Evolutionary conservation across 2,797 vertebrate genomes (phyloP).

Genomic region (Echiichthys vipera): DNA sequence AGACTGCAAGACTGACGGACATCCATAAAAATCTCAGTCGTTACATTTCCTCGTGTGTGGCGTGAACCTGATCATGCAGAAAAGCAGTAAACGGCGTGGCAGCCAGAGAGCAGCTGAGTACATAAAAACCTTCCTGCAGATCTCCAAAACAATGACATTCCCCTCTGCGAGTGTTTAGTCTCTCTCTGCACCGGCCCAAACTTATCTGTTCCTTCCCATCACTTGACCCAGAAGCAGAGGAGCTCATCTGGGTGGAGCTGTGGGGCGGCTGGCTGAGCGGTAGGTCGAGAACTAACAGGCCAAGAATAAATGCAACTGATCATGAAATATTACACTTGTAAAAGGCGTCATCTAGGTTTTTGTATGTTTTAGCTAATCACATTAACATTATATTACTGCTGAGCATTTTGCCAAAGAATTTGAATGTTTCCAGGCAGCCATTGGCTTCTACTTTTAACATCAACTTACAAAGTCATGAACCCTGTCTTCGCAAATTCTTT

Average conservation of each 20-base stretch:
- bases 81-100: conserved; percentile 84
- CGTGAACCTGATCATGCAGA: conserved; percentile 80
- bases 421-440: not conserved
- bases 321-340: conserved; percentile 28
- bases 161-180: conserved; percentile 95
- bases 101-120: conserved; percentile 91
- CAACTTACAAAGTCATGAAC: not conserved
- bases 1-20: not conserved
- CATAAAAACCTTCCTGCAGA: conserved; percentile 89
- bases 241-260: conserved; percentile 81
- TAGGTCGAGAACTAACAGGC: conserved; percentile 9
- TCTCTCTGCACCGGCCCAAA: conserved; percentile 85
- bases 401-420: conserved; percentile 40
- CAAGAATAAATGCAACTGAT: conserved; percentile 25
- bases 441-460: not conserved
- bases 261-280: not conserved
- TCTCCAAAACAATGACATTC: conserved; percentile 95
- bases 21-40: conserved; percentile 15
- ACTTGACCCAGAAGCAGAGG: conserved; percentile 89
- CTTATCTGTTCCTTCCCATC: conserved; percentile 92
- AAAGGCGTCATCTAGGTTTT: conserved; percentile 35
- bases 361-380: conserved; percentile 31
- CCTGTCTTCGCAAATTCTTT: too few relatives aligned
- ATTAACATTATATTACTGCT: conserved; percentile 27
- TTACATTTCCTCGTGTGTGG: conserved; percentile 72